These are phyloP conservation scores for Stictonetta naevosa DNA, from an alignment of 2,113 vertebrate genomes.

Conservation along the genomic window DNA sequence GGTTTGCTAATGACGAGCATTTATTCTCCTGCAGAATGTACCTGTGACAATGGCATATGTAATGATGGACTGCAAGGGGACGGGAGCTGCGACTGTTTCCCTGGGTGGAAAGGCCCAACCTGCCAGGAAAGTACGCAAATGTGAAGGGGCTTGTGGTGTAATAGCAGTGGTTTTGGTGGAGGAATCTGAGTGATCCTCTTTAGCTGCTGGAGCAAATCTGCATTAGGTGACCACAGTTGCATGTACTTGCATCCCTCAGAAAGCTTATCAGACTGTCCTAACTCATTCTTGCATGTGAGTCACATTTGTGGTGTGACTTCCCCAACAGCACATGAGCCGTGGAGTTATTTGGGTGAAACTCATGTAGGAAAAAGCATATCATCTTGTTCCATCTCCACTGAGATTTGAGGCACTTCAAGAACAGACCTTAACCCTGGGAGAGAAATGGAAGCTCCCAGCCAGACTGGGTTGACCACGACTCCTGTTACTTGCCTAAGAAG, in stretches of 20 bases:
- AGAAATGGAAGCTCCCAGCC: neutral
- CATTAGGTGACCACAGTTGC: neutral
- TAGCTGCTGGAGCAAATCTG: neutral
- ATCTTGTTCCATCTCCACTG: neutral
- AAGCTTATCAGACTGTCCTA: neutral
- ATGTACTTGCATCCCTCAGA: neutral
- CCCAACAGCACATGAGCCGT: neutral
- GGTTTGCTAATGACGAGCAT: neutral
- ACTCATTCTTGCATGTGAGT: neutral
- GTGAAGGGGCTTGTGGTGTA: neutral
- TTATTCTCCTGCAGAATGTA: conserved; percentile 80
- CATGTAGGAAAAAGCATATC: neutral
- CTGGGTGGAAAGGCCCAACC: conserved; percentile 87
- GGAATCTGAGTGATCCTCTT: neutral
- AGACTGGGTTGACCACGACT: neutral
- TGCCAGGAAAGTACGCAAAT: conserved; percentile 84
- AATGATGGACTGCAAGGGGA: conserved; percentile 86
- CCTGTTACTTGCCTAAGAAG: neutral
- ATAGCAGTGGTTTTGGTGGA: neutral
- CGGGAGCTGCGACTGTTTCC: conserved; percentile 87
- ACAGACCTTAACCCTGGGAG: neutral
- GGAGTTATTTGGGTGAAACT: neutral
- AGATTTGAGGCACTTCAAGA: neutral
- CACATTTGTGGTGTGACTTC: neutral
- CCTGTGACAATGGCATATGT: conserved; percentile 88